A percentile compares a stretch with the other conserved stretches of the same genome.
Conservation (phyloP, 1,140 invertebrate species). For the Euschistus heros region DNA sequence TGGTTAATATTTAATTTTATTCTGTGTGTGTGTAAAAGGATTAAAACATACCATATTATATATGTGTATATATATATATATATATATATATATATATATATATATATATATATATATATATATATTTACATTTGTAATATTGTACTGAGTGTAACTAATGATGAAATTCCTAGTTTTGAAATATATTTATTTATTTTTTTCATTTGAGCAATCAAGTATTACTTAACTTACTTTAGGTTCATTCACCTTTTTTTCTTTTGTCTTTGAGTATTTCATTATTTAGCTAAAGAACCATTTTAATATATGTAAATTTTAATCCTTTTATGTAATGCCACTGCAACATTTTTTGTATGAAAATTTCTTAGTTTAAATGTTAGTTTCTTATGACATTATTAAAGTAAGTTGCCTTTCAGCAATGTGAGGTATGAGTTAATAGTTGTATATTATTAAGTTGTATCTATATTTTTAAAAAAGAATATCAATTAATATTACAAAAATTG, state of each 20-base stretch:
- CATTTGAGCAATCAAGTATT: no score
- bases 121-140: background rate
- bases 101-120: background rate
- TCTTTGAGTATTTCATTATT: no score
- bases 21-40: background rate
- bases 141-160: no score
- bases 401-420: constrained; percentile 4
- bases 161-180: no score
- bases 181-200: no score
- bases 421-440: constrained; percentile 7
- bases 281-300: no score
- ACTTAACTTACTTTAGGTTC: no score
- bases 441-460: constrained; percentile 11
- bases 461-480: constrained; percentile 4
- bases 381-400: background rate
- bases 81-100: background rate
- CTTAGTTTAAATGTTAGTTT: background rate
- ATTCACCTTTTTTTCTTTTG: no score
- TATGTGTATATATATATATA: constrained; percentile 1
- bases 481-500: constrained; percentile 17
- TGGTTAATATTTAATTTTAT: constrained; percentile 9
- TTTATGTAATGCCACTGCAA: no score
- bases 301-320: no score
- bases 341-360: background rate
- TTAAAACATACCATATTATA: no score